Evolutionary conservation across 2,888 invertebrate species (phyloP), one percentile per base, ranked within the genome.

Genomic region (Hirtodrosophila duncani): DNA sequence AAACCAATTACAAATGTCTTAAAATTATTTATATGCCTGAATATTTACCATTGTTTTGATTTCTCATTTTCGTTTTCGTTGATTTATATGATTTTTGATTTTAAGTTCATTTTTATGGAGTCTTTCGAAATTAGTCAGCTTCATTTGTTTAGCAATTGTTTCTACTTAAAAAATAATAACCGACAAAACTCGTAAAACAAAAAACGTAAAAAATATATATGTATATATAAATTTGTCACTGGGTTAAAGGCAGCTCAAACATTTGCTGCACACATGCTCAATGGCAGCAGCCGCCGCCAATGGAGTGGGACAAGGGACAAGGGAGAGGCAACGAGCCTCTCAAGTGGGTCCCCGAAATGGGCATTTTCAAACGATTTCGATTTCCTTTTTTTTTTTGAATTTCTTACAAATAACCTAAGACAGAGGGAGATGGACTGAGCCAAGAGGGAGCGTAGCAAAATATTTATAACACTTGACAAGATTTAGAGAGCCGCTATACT

Each of bases 391-490:
- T 33, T 39, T 42, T 29, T 26, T 33, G 30, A 41, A 20, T 26
- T 41, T 27, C 26, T 18, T 27, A 18, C 43, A 33, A 50, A 30
- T 41, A 53, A 51, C 59, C 34, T 53, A 44, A 26, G 24, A 27
- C 14, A 33, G 24, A 33, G 17, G 24, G 10, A 16, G n/a, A n/a
- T 26, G 24, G 21, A 44, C n/a, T 18, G 31, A 18, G 38, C n/a
- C n/a, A n/a, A 27, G 45, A 27, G 31, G 38, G 72, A 48, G 64
- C 61, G 71, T 67, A 63, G 66, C 63, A 66, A 66, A 80, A 77
- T 69, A 72, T 80, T 77, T 80, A 69, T 80, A 80, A 58, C 74
- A 80, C 74, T 74, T 80, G 81, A 78, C 74, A 67, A 69, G 74
- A 74, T 80, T 72, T 53, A 44, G 53, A 69, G 65, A 56, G 37